Evolutionary conservation across 2,797 vertebrate species (phyloP).

Genomic region (Thalassophryne amazonica): DNA sequence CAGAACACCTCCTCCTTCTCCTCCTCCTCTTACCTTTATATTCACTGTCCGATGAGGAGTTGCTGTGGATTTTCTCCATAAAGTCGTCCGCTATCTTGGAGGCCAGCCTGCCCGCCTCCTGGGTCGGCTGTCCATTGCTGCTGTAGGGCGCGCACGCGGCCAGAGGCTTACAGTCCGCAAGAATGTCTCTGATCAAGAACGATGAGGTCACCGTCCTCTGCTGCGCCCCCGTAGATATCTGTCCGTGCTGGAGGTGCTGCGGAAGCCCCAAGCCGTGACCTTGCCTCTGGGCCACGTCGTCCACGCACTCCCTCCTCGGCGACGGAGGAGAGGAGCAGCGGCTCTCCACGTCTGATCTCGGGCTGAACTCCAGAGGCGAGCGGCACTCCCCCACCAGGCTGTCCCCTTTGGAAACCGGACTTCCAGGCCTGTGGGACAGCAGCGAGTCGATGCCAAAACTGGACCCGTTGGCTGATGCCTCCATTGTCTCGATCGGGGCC

Average conservation of each 20-base stretch:
- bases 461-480: conserved; percentile 91
- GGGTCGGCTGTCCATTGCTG: conserved; percentile 88
- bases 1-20: not conserved
- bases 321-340: conserved; percentile 91
- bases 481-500: conserved; percentile 82
- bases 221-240: conserved; percentile 88
- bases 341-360: conserved; percentile 89
- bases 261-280: conserved; percentile 81
- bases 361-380: conserved; percentile 93
- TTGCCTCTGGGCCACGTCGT: conserved; percentile 80
- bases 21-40: conserved; percentile 88
- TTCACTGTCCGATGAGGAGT: conserved; percentile 92
- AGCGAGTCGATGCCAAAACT: conserved; percentile 97
- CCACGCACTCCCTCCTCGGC: conserved; percentile 87
- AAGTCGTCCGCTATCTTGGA: conserved; percentile 89
- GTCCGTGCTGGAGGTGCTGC: conserved; percentile 86
- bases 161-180: conserved; percentile 95
- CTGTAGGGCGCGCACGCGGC: conserved; percentile 97
- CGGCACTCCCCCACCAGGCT: conserved; percentile 85
- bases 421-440: conserved; percentile 91
- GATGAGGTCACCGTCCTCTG: conserved; percentile 96
- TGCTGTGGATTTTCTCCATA: conserved; percentile 92
- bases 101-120: conserved; percentile 84
- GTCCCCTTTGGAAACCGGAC: conserved; percentile 89
- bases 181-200: conserved; percentile 96